Evolutionary conservation across 2,113 vertebrate species (phyloP).

Genomic region (Naja naja): DNA sequence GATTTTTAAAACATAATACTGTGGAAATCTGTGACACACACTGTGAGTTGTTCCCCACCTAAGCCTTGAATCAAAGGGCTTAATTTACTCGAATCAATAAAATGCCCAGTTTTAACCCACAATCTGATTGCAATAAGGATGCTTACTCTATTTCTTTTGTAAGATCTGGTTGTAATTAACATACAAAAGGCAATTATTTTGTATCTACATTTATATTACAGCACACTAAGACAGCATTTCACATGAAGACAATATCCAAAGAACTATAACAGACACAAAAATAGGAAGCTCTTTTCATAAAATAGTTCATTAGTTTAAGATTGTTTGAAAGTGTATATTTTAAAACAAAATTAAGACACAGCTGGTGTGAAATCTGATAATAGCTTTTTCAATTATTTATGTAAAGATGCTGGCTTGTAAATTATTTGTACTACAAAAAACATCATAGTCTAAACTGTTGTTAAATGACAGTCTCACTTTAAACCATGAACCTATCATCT

Average conservation of each 20-base stretch:
- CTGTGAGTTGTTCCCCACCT: background rate
- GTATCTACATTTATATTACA: slow-evolving; percentile 42
- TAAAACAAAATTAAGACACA: slow-evolving; percentile 54
- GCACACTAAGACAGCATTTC: background rate
- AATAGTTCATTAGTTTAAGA: slow-evolving; percentile 35
- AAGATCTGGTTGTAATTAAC: slow-evolving; percentile 51
- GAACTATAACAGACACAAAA: slow-evolving; percentile 26
- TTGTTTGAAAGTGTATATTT: slow-evolving; percentile 51
- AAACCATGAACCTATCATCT: slow-evolving; percentile 67
- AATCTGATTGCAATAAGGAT: slow-evolving; percentile 14
- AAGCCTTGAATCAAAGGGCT: background rate
- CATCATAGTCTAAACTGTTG: slow-evolving; percentile 51
- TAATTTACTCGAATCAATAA: background rate
- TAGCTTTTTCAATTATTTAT: slow-evolving; percentile 63
- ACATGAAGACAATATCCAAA: slow-evolving; percentile 43
- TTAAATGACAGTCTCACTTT: slow-evolving; percentile 57
- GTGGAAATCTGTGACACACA: background rate
- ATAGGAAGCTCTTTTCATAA: slow-evolving; percentile 47
- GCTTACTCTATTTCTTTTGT: slow-evolving; percentile 40
- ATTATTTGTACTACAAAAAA: slow-evolving; percentile 67
- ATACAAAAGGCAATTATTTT: slow-evolving; percentile 18
- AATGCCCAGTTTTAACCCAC: background rate
- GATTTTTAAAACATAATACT: background rate
- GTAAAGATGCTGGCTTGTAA: slow-evolving; percentile 72
- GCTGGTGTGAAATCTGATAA: slow-evolving; percentile 50